These are phyloP conservation scores for Melikaiella ostensackeni DNA, from an alignment of 2,888 invertebrate genomes.

Conservation along the genomic window DNA sequence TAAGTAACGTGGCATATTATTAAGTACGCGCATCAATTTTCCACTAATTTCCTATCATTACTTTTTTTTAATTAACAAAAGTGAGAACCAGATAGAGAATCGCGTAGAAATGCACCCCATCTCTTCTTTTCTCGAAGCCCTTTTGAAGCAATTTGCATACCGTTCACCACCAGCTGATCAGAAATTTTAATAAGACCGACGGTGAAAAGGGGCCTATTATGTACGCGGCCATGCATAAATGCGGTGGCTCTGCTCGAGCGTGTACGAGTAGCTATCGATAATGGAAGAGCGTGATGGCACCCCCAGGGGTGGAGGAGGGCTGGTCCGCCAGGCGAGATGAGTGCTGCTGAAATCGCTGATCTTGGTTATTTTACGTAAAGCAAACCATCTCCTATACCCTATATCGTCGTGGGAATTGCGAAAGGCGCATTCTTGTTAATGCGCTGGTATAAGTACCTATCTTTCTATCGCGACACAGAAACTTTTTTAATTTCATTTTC, in stretches of 20 bases:
- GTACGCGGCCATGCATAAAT: slow-evolving; percentile 63
- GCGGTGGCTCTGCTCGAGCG: slow-evolving; percentile 57
- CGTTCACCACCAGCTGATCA: slow-evolving; percentile 78
- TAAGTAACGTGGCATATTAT: neutral
- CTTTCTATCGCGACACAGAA: neutral
- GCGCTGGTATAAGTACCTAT: slow-evolving; percentile 16
- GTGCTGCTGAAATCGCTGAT: slow-evolving; percentile 57
- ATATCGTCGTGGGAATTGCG: slow-evolving; percentile 48
- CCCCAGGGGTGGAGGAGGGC: slow-evolving; percentile 24
- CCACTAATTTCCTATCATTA: neutral
- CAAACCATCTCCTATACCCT: slow-evolving; percentile 43
- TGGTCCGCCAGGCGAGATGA: slow-evolving; percentile 43
- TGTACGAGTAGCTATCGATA: slow-evolving; percentile 52
- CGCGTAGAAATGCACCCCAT: slow-evolving; percentile 31
- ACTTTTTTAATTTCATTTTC: neutral
- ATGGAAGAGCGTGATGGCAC: slow-evolving; percentile 50
- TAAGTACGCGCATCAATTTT: neutral
- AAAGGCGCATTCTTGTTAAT: slow-evolving; percentile 21
- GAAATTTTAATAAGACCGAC: slow-evolving; percentile 79
- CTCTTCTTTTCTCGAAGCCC: slow-evolving; percentile 45
- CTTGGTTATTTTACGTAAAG: slow-evolving; percentile 58
- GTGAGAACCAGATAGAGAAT: slow-evolving; percentile 34
- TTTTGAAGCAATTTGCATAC: slow-evolving; percentile 77
- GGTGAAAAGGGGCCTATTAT: slow-evolving; percentile 60
- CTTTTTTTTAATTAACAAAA: slow-evolving; percentile 2